Percentiles rank a stretch among this genome's conserved stretches.
Conservation (phyloP, 2,797 vertebrate species). For the Cryptoblepharus egeriae region DNA sequence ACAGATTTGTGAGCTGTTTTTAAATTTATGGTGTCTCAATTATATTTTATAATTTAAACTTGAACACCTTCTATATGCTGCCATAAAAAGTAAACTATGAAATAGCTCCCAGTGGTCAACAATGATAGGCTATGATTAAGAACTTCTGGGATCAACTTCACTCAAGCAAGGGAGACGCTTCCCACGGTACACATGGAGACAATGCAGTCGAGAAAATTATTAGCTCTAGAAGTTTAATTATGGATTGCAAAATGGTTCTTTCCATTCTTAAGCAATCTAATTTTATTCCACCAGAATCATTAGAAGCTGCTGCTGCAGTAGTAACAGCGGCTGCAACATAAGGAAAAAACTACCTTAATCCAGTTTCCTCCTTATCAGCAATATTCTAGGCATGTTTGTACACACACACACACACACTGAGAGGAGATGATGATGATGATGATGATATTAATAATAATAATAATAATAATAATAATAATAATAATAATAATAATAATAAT, state of each 20-base stretch:
- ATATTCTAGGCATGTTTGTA: background rate
- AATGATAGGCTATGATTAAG: background rate
- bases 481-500: no score
- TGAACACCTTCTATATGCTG: background rate
- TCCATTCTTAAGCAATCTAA: conserved; percentile 27
- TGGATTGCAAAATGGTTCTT: background rate
- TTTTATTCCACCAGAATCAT: conserved; percentile 33
- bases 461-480: no score
- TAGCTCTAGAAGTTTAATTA: conserved; percentile 33
- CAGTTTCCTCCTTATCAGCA: conserved; percentile 36
- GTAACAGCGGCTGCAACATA: conserved; percentile 5
- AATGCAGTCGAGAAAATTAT: background rate
- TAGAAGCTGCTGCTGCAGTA: background rate
- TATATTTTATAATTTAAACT: background rate
- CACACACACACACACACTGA: no score
- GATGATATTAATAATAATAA: no score
- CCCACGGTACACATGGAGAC: background rate
- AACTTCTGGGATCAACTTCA: background rate
- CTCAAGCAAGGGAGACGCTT: background rate
- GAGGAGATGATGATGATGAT: no score
- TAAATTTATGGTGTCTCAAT: background rate
- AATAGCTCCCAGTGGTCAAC: background rate
- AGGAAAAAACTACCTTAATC: conserved; percentile 45
- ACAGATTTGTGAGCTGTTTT: background rate
- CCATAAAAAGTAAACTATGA: background rate